Evolutionary conservation across 2,113 vertebrate genomes (phyloP).

Genomic region (Scolopax mira): DNA sequence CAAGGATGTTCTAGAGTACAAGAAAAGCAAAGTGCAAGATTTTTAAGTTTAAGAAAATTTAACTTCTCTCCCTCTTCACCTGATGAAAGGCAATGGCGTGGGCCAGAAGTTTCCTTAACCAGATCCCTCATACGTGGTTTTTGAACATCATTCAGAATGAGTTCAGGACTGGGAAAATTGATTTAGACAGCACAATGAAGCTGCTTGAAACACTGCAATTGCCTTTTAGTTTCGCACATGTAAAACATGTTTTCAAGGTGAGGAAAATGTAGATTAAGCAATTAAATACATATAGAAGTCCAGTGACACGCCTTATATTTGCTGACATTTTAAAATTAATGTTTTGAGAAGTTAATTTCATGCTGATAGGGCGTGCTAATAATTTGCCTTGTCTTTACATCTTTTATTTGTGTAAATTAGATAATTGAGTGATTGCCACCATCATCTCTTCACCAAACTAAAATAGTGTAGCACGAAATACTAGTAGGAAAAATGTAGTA

Average conservation of each 20-base stretch:
- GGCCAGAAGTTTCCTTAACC: slow-evolving; percentile 62
- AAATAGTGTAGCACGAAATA: background rate
- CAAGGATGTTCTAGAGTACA: background rate
- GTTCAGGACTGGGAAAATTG: slow-evolving; percentile 67
- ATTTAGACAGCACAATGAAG: slow-evolving; percentile 43
- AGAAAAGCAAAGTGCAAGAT: background rate
- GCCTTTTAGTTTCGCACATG: slow-evolving; percentile 33
- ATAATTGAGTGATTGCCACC: background rate
- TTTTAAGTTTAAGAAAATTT: background rate
- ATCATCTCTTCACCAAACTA: background rate
- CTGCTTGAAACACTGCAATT: slow-evolving; percentile 70
- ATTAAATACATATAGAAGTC: background rate
- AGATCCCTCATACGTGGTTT: slow-evolving; percentile 66
- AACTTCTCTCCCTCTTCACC: accelerated
- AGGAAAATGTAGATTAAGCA: background rate
- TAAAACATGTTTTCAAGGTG: slow-evolving; percentile 76
- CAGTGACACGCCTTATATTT: background rate
- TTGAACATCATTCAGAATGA: slow-evolving; percentile 63
- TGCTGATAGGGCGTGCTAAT: background rate
- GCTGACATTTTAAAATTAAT: background rate
- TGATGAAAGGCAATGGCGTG: background rate
- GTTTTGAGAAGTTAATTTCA: background rate
- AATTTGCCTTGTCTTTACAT: background rate
- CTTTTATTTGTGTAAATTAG: background rate
- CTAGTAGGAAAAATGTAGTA: no score